Evolutionary conservation across 2,797 vertebrate species (phyloP), one percentile per base, ranked within the genome.

Genomic region (Enteromius radiatus): DNA sequence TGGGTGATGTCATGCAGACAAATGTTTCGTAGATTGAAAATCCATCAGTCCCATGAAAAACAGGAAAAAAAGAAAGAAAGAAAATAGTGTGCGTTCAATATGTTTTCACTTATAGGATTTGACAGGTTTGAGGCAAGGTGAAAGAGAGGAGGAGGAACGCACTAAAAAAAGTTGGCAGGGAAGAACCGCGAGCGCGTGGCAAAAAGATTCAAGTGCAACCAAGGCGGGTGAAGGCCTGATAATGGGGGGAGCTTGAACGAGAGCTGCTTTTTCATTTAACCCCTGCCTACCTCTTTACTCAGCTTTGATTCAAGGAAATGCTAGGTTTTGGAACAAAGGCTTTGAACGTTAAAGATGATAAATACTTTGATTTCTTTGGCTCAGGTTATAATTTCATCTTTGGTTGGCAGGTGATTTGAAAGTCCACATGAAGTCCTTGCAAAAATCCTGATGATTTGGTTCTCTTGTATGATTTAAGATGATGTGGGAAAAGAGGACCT

Each of bases 1-100:
- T 70, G 69, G 56, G 83, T 87, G 88, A 91, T 87, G 88, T 88
- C 87, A 92, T 84, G 36, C 76, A 82, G 86, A 59, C 52, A 31
- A 69, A 87, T 76, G 78, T 74, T 86, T 87, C 63, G 84, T 87
- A 91, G 82, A 84, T 87, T 90, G 88, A 91, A 92, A 92, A 92
- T 86, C 85, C 80, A 92, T 91, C 86, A 90, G 59, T 54, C 65
- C 82, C 17, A 84, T 79, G 85, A 89, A 81, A 80, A 76, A 68
- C 59, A 31, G 82, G 38, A 6, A 73, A 80, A 52, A 74, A 19
- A 33, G 43, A n/a, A 74, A 28, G 69, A 75, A 82, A 70, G 78
- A 81, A 80, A 78, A 85, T 85, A 86, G 86, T 87, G 88, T 83
- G 59, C 84, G 86, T 87, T 84, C 67, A 52, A 89, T 89, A 86